Evolutionary conservation across 2,797 vertebrate genomes (phyloP), one percentile per base, ranked within the genome.

Genomic region (Helostoma temminkii): DNA sequence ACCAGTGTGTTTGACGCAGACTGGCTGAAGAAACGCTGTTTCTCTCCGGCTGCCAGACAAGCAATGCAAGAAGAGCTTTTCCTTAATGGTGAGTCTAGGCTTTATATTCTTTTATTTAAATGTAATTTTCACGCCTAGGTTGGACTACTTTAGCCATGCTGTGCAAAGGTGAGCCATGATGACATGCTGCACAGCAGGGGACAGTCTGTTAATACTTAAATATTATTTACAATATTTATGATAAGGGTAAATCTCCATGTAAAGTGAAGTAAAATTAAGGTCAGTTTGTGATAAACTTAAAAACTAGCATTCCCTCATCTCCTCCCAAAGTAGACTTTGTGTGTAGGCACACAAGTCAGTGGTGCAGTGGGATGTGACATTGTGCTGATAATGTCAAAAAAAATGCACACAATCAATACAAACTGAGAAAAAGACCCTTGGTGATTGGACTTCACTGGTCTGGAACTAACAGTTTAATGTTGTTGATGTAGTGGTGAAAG

Each of bases 21-120:
- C 1, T 98, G 97, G 97, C 84, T 99, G 82, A 98, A 95, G 91
- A 96, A 94, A 86, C 92, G 94, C 67, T 97, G 97, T 66, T 99
- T 99, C 87, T 97, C 97, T 22, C 80, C 94, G 47, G 83, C 91
- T 77, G 93, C 96, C 81, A 95, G 97, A 90, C 92, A 88, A 85
- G 90, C 91, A 24, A 67, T 94, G 76, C 93, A 74, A 77, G 91
- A 95, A 78, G 93, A 97, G 82, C 90, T 97, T 41, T 98, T 98
- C 91, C 88, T 96, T 32, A 95, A 96, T 78, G 93, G 97, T 98
- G 90, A 89, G 94, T 78, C 15, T 0, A 18, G 1, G 6, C 59
- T 66, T 69, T 21, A 0, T 4, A 16, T 24, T 24, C n/a, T 46
- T 6, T 19, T 0, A 14, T 59, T 45, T 18, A 6, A n/a, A 43